A percentile compares a stretch with the other conserved stretches of the same genome.
These are phyloP conservation scores for Lamprotornis superbus DNA, from an alignment of 2,113 vertebrate genomes.

Conservation along the genomic window DNA sequence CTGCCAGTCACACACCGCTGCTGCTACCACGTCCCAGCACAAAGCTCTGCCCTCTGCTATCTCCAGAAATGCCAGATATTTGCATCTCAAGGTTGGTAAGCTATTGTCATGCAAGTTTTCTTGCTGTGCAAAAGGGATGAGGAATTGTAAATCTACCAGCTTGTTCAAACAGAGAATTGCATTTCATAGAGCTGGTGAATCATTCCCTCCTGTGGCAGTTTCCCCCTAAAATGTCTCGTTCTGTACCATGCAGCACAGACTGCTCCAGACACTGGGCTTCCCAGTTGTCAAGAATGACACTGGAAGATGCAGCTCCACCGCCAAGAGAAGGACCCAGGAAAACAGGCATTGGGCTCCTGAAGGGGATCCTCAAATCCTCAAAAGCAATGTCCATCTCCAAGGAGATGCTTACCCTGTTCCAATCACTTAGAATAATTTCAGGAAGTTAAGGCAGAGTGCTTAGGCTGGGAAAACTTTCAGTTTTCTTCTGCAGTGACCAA, in stretches of 20 bases:
- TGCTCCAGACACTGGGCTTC: not conserved
- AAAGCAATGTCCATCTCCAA: not conserved
- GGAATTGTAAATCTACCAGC: not conserved
- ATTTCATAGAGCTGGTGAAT: not conserved
- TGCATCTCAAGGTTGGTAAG: constrained; percentile 2
- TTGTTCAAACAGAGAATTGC: not conserved
- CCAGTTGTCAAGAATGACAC: not conserved
- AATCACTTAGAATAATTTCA: not conserved
- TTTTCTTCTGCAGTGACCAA: not conserved
- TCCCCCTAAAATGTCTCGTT: not conserved
- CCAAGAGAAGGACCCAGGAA: not conserved
- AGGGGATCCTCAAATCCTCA: not conserved
- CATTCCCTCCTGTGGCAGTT: not conserved
- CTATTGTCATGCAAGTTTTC: not conserved
- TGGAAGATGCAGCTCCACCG: not conserved
- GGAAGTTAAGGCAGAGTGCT: not conserved
- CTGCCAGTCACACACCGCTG: not conserved
- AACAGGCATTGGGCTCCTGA: not conserved
- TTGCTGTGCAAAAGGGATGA: not conserved
- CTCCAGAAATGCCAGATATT: constrained; percentile 15
- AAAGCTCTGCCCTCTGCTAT: not conserved
- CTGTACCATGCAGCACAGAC: not conserved
- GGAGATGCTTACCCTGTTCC: not conserved
- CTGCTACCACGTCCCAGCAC: not conserved
- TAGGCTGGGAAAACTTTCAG: not conserved